These are phyloP conservation scores for Hippocampus kuda DNA, from an alignment of 2,797 vertebrate species.

Conservation along the genomic window DNA sequence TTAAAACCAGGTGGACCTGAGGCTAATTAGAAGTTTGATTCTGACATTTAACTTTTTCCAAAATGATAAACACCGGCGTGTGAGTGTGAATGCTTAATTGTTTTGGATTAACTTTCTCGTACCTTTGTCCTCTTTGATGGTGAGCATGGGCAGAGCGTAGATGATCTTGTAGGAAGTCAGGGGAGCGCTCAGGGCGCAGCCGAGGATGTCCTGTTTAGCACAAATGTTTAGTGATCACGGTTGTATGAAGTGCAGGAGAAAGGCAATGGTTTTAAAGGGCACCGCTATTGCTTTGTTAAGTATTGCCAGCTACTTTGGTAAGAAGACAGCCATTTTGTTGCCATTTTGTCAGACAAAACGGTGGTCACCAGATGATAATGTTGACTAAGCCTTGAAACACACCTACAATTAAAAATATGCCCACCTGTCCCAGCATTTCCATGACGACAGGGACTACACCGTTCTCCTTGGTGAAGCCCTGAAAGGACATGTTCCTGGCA, in stretches of 20 bases:
- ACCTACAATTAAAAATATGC: neutral
- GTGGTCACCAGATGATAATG: neutral
- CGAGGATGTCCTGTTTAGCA: conserved; percentile 79
- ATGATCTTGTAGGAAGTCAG: conserved; percentile 81
- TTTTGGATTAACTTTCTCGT: conserved; percentile 11
- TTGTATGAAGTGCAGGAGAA: neutral
- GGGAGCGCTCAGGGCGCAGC: conserved; percentile 80
- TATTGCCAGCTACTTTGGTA: neutral
- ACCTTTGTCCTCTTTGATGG: conserved; percentile 99
- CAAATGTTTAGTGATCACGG: neutral
- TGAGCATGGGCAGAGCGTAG: conserved; percentile 94
- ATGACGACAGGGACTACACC: conserved; percentile 83
- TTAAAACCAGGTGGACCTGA: conserved; percentile 3
- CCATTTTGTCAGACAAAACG: neutral
- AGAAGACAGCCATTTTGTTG: neutral
- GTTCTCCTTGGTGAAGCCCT: conserved; percentile 85
- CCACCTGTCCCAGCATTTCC: conserved; percentile 92
- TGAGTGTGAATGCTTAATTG: neutral
- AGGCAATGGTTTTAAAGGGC: neutral
- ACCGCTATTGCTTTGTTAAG: neutral
- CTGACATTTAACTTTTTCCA: conserved; percentile 2
- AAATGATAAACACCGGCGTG: neutral
- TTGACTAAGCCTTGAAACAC: too few species aligned
- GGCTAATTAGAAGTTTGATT: conserved; percentile 3
- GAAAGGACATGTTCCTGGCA: conserved; percentile 93